phyloP scores from a whole-genome alignment of 2,888 invertebrate species.

The Pyralis farinalis region DNA sequence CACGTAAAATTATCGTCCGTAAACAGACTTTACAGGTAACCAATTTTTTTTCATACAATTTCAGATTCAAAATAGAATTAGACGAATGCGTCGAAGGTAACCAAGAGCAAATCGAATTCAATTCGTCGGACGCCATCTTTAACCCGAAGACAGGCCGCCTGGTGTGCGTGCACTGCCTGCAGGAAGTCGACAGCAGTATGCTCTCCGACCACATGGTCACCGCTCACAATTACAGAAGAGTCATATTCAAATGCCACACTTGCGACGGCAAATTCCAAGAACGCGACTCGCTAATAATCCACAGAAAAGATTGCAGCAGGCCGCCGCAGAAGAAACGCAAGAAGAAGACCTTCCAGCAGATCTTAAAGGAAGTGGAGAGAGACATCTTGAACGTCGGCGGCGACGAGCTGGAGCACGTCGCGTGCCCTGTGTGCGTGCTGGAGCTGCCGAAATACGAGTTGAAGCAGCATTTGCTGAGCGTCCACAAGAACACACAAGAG shows the following conservation, averaged over 20 bases:
- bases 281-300: constrained; percentile 19
- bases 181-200: constrained; percentile 26
- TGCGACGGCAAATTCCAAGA: constrained; percentile 31
- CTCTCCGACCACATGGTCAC: constrained; percentile 35
- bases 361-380: constrained; percentile 24
- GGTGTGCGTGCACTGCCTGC: constrained; percentile 37
- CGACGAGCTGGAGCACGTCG: constrained; percentile 15
- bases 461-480: constrained; percentile 31
- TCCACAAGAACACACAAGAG: constrained; percentile 30
- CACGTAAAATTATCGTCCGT: too few relatives aligned
- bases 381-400: constrained; percentile 20
- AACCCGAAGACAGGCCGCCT: constrained; percentile 31
- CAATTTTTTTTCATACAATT: too few relatives aligned
- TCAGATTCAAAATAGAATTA: constrained; percentile 33
- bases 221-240: constrained; percentile 30
- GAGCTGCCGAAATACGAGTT: constrained; percentile 29
- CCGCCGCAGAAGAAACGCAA: constrained; percentile 27
- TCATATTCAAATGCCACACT: constrained; percentile 32
- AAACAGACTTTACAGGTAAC: too few relatives aligned
- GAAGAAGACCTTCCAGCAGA: constrained; percentile 29
- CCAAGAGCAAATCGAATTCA: constrained; percentile 36
- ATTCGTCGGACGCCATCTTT: constrained; percentile 29
- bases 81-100: constrained; percentile 33
- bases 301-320: constrained; percentile 24
- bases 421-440: constrained; percentile 33